Evolutionary conservation across 1,140 invertebrate species (phyloP).

Genomic region (Drosophila arawakana): DNA sequence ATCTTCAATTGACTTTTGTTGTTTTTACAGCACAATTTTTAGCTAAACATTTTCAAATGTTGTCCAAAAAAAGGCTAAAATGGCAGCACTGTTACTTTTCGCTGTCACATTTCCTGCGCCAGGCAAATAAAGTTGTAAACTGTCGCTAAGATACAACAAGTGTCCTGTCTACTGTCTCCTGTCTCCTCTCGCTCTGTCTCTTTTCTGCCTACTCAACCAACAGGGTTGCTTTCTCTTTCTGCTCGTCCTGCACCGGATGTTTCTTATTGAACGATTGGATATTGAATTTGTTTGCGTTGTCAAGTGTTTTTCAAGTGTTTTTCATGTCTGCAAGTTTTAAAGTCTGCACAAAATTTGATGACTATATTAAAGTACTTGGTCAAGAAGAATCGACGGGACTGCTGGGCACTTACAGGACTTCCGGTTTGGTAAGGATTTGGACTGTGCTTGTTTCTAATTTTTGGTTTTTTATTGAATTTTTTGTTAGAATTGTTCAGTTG

Average conservation of each 20-base stretch:
- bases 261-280: conserved; percentile 54
- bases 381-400: neutral
- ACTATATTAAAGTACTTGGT: conserved; percentile 5
- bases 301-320: conserved; percentile 25
- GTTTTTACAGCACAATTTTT: too few relatives aligned
- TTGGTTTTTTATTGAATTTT: too few relatives aligned
- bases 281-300: conserved; percentile 11
- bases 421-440: neutral
- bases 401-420: neutral
- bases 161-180: conserved; percentile 14
- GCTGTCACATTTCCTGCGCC: conserved; percentile 69
- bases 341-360: conserved; percentile 2
- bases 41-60: too few relatives aligned
- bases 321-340: conserved; percentile 14
- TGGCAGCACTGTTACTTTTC: neutral
- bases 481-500: too few relatives aligned
- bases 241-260: conserved; percentile 52
- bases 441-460: too few relatives aligned
- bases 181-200: neutral
- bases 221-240: neutral
- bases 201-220: neutral
- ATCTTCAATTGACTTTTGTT: too few relatives aligned
- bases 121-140: conserved; percentile 72
- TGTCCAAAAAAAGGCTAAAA: too few relatives aligned
- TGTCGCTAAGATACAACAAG: conserved; percentile 71